Evolutionary conservation across 1,140 invertebrate species (phyloP).

Genomic region (Trinorchestia longiramus): DNA sequence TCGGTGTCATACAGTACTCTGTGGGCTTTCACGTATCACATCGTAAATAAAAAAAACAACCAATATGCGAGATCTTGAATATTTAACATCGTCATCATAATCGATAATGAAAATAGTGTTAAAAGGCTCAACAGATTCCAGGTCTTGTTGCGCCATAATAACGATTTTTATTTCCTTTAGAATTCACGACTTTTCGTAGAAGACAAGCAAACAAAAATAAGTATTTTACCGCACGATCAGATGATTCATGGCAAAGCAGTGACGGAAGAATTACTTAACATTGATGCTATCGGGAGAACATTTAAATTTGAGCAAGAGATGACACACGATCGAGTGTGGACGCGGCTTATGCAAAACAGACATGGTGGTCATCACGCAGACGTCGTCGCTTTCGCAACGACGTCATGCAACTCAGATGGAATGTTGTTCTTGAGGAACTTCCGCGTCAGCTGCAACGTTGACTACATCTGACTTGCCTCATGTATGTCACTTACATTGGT

Average conservation of each 20-base stretch:
- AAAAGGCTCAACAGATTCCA: too few relatives aligned
- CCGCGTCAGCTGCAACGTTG: neutral
- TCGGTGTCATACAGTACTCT: too few relatives aligned
- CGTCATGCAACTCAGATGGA: neutral
- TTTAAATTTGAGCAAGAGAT: neutral
- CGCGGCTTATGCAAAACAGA: neutral
- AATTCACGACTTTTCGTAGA: neutral
- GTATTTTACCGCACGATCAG: neutral
- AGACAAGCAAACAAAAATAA: neutral
- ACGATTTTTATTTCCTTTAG: neutral
- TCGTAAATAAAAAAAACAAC: too few relatives aligned
- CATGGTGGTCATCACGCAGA: neutral
- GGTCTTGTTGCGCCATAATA: too few relatives aligned
- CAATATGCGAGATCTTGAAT: too few relatives aligned
- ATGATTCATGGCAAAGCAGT: neutral
- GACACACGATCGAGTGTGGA: neutral
- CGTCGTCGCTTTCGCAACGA: neutral
- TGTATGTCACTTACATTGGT: neutral
- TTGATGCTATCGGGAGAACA: neutral
- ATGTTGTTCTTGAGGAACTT: neutral
- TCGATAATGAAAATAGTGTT: too few relatives aligned
- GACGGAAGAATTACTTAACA: neutral
- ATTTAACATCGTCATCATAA: too few relatives aligned
- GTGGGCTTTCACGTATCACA: too few relatives aligned
- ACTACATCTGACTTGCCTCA: neutral